A percentile compares a stretch with the other conserved stretches of the same genome.
Conservation (phyloP, 2,797 vertebrate species). For the Peromyscus melanophrys region DNA sequence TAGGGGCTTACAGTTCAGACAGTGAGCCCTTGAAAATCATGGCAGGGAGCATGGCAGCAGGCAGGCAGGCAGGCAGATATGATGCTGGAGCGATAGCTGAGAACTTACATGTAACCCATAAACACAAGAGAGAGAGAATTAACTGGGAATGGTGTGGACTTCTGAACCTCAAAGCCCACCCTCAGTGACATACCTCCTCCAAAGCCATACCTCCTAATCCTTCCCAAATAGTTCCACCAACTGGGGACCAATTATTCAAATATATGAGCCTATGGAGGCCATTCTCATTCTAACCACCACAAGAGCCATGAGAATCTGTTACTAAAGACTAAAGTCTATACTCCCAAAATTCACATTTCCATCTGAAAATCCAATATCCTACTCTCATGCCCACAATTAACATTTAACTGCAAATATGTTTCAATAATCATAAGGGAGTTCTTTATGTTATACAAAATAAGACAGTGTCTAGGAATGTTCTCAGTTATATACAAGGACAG, state of each 20-base stretch:
- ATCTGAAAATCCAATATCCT: not conserved
- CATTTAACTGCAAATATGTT: not conserved
- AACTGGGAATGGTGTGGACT: not conserved
- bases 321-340: not conserved
- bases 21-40: not conserved
- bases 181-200: not conserved
- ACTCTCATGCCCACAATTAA: not conserved
- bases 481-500: not conserved
- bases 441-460: not conserved
- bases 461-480: too few relatives aligned
- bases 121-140: not conserved
- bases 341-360: constrained; percentile 15
- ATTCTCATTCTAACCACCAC: not conserved
- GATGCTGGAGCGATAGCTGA: not conserved
- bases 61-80: not conserved
- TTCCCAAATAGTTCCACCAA: not conserved
- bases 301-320: constrained; percentile 15
- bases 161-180: not conserved
- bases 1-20: not conserved
- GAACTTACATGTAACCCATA: too few relatives aligned
- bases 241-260: not conserved
- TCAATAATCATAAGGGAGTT: not conserved
- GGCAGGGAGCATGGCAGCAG: too few relatives aligned
- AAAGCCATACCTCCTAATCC: not conserved
- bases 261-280: not conserved